phyloP scores from a whole-genome alignment of 2,888 invertebrate species.

The Anticlea derivata region DNA sequence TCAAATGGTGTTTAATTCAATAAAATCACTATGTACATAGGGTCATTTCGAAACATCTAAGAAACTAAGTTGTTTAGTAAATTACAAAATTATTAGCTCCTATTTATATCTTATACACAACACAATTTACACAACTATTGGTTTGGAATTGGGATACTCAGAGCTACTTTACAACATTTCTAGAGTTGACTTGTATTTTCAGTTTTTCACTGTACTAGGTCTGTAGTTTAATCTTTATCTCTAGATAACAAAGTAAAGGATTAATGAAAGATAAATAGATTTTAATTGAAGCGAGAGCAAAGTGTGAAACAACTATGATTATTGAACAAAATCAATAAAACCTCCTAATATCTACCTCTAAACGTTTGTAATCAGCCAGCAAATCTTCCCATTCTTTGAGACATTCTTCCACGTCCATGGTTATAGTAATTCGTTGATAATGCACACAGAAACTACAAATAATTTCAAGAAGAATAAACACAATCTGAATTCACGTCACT shows the following conservation, averaged over 20 bases:
- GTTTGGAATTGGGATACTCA: no score
- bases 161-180: no score
- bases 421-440: conserved; percentile 30
- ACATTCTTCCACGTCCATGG: conserved; percentile 86
- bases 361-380: conserved; percentile 89
- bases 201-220: no score
- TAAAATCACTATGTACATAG: no score
- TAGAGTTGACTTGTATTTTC: no score
- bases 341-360: conserved; percentile 90
- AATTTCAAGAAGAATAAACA: conserved; percentile 21
- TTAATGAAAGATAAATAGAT: neutral
- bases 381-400: conserved; percentile 92
- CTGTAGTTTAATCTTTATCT: conserved; percentile 2
- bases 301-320: conserved; percentile 21
- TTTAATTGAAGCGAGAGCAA: conserved; percentile 21
- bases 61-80: no score
- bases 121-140: no score
- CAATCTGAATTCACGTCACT: conserved; percentile 26
- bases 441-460: conserved; percentile 30
- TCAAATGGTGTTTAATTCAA: no score
- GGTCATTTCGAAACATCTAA: no score
- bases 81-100: no score
- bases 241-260: conserved; percentile 9
- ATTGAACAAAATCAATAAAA: conserved; percentile 28
- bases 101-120: no score